Evolutionary conservation across 37 sponge, comb jelly and placozoan genomes (phyloP).

Genomic region (Oopsacas minuta): DNA sequence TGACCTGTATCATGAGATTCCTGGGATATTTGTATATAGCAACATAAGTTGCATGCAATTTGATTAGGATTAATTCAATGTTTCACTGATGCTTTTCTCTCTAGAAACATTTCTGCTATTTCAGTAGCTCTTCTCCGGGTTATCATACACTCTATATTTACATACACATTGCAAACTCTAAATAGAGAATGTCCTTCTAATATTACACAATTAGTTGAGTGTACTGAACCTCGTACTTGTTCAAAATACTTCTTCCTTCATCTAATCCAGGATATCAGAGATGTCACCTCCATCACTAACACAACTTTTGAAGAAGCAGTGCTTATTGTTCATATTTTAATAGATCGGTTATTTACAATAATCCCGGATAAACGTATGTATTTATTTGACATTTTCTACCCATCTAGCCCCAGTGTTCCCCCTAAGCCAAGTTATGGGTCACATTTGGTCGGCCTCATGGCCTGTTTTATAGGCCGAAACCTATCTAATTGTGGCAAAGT

Average conservation of each 20-base stretch:
- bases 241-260: background rate
- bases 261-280: slow-evolving; percentile 2
- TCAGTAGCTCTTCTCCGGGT: background rate
- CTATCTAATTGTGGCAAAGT: too few species aligned
- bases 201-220: background rate
- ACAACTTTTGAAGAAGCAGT: background rate
- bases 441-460: too few species aligned
- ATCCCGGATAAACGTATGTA: background rate
- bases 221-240: background rate
- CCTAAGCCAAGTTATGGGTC: too few species aligned
- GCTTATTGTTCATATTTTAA: background rate
- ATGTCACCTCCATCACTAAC: background rate
- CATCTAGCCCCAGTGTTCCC: too few species aligned
- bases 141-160: background rate
- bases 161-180: background rate
- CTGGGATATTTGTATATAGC: background rate
- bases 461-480: too few species aligned
- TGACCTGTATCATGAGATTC: too few species aligned
- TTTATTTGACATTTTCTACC: background rate
- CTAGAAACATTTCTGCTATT: background rate
- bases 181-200: background rate
- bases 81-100: background rate
- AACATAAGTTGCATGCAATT: background rate
- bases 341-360: background rate
- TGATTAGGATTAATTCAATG: background rate